These are phyloP conservation scores for Micrasema longulum DNA, from an alignment of 1,140 invertebrate genomes.

Conservation along the genomic window DNA sequence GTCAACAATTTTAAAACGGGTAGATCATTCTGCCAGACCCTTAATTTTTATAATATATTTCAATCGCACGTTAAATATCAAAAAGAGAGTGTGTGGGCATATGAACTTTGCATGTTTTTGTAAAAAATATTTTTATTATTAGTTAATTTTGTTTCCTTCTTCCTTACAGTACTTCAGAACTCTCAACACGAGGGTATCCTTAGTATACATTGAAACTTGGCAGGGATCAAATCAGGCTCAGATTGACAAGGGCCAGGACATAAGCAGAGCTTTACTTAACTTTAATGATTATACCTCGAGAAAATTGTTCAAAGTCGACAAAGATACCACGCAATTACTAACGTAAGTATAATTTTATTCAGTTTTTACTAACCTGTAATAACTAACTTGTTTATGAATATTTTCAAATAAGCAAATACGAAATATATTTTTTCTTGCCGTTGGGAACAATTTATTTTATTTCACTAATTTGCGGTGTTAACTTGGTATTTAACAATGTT, in stretches of 20 bases:
- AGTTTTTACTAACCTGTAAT: too few species aligned
- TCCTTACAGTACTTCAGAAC: slow-evolving; percentile 92
- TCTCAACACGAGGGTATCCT: slow-evolving; percentile 91
- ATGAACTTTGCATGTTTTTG: too few species aligned
- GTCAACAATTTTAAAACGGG: too few species aligned
- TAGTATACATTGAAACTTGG: slow-evolving; percentile 98
- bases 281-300: slow-evolving; percentile 91
- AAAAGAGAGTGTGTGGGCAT: not conserved
- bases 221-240: slow-evolving; percentile 86
- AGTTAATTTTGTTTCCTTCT: slow-evolving; percentile 48
- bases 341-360: slow-evolving; percentile 88
- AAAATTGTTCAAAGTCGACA: slow-evolving; percentile 83
- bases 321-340: slow-evolving; percentile 91
- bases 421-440: not conserved
- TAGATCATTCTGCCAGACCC: too few species aligned
- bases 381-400: not conserved
- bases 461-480: too few species aligned
- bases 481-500: too few species aligned
- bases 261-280: slow-evolving; percentile 85
- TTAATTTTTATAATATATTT: too few species aligned
- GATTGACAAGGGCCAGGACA: slow-evolving; percentile 86
- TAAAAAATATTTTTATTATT: too few species aligned
- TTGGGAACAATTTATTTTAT: too few species aligned
- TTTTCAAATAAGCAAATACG: not conserved
- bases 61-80: not conserved